A percentile compares a stretch with the other conserved stretches of the same genome.
These are phyloP conservation scores for Cygnus atratus DNA, from an alignment of 2,113 vertebrate genomes.

Conservation along the genomic window DNA sequence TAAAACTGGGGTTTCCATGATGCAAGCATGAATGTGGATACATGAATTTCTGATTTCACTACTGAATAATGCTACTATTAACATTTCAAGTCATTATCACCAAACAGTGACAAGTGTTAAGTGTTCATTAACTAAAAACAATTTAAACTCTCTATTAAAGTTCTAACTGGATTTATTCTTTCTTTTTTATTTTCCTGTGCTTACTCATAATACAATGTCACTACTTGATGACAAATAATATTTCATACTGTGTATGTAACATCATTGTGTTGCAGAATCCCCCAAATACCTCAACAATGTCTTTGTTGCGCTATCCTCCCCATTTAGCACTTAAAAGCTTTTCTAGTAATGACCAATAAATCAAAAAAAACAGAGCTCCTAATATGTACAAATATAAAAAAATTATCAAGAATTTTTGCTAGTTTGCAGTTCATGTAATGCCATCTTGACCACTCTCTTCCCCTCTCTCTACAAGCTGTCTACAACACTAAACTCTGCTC, in stretches of 20 bases:
- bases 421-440: slow-evolving; percentile 45
- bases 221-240: slow-evolving; percentile 68
- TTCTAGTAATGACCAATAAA: slow-evolving; percentile 52
- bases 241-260: slow-evolving; percentile 60
- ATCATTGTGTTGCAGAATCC: slow-evolving; percentile 60
- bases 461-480: slow-evolving; percentile 32
- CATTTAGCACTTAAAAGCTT: slow-evolving; percentile 38
- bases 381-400: slow-evolving; percentile 37
- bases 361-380: slow-evolving; percentile 29
- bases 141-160: slow-evolving; percentile 45
- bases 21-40: slow-evolving; percentile 15
- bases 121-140: slow-evolving; percentile 20
- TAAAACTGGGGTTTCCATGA: slow-evolving; percentile 21
- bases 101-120: slow-evolving; percentile 17
- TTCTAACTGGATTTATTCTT: slow-evolving; percentile 56
- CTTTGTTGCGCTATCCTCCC: slow-evolving; percentile 54
- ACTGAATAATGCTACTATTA: slow-evolving; percentile 50
- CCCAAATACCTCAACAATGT: slow-evolving; percentile 55
- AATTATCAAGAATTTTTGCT: slow-evolving; percentile 32
- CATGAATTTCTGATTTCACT: slow-evolving; percentile 49
- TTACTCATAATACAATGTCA: slow-evolving; percentile 53
- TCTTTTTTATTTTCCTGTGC: slow-evolving; percentile 49
- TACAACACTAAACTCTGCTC: slow-evolving; percentile 56
- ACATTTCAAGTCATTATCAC: slow-evolving; percentile 44
- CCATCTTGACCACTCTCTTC: slow-evolving; percentile 20